Evolutionary conservation across 2,797 vertebrate species (phyloP).

Genomic region (Taeniopygia guttata): DNA sequence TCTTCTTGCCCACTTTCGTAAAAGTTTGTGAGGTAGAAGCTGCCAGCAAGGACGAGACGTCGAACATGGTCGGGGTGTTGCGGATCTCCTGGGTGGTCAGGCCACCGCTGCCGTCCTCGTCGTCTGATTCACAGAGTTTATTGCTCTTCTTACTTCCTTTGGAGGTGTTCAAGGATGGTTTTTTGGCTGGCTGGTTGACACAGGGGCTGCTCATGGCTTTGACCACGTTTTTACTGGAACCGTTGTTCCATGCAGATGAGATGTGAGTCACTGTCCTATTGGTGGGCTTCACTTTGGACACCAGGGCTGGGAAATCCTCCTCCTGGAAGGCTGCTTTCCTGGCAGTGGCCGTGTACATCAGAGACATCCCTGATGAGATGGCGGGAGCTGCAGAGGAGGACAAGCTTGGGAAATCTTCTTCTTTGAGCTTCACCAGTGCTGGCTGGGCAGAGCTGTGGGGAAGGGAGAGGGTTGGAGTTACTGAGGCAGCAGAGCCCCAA

Average conservation of each 20-base stretch:
- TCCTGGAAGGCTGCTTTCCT: constrained; percentile 88
- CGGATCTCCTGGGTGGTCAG: constrained; percentile 83
- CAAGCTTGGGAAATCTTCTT: constrained; percentile 95
- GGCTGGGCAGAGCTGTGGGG: constrained; percentile 66
- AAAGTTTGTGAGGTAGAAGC: constrained; percentile 72
- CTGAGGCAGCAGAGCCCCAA: neutral
- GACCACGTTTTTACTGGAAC: constrained; percentile 72
- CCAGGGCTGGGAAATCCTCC: constrained; percentile 95
- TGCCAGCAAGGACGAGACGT: constrained; percentile 87
- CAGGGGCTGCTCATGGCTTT: constrained; percentile 50
- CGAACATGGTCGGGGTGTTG: constrained; percentile 82
- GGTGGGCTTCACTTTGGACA: constrained; percentile 82
- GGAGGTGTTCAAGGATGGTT: constrained; percentile 63
- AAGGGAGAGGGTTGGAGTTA: neutral
- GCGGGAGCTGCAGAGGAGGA: constrained; percentile 48
- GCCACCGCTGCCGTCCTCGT: constrained; percentile 64
- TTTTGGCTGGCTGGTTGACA: constrained; percentile 78
- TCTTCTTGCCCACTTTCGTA: constrained; percentile 87
- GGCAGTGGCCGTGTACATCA: constrained; percentile 78
- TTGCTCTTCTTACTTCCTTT: constrained; percentile 70
- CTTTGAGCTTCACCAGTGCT: constrained; percentile 80
- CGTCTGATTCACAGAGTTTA: constrained; percentile 64
- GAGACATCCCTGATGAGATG: constrained; percentile 44
- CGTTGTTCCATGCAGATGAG: constrained; percentile 85
- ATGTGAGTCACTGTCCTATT: constrained; percentile 73